Evolutionary conservation across 2,113 vertebrate species (phyloP).

Genomic region (Haplotaxodon microlepis): DNA sequence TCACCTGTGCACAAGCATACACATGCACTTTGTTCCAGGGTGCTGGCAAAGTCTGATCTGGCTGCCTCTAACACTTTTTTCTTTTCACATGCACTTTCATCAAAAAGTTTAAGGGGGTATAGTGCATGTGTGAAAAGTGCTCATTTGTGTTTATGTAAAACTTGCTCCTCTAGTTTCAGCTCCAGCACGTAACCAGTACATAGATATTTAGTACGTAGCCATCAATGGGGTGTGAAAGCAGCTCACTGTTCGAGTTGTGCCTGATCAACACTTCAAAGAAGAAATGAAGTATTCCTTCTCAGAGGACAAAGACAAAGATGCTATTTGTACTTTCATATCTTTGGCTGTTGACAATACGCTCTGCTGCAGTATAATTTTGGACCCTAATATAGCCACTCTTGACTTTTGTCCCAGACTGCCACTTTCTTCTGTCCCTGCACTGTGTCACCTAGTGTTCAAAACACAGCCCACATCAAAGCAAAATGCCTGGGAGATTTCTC

Average conservation of each 20-base stretch:
- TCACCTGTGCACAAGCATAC: not conserved
- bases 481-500: conserved; percentile 37
- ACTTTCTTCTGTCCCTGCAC: not conserved
- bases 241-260: not conserved
- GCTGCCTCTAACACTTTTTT: not conserved
- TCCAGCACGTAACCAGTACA: not conserved
- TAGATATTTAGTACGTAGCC: not conserved
- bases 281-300: not conserved
- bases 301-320: not conserved
- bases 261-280: not conserved
- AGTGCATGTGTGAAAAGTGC: not conserved
- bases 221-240: not conserved
- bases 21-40: not conserved
- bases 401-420: not conserved
- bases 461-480: conserved; percentile 40
- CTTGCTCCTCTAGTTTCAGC: not conserved
- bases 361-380: not conserved
- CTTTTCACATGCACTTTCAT: not conserved
- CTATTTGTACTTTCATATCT: not conserved
- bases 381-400: not conserved
- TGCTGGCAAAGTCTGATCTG: not conserved
- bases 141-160: not conserved
- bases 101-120: not conserved
- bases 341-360: not conserved
- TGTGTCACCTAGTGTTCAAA: conserved; percentile 6